A percentile compares a stretch with the other conserved stretches of the same genome.
These are phyloP conservation scores for Anhinga anhinga DNA, from an alignment of 2,113 vertebrate species.

Conservation along the genomic window DNA sequence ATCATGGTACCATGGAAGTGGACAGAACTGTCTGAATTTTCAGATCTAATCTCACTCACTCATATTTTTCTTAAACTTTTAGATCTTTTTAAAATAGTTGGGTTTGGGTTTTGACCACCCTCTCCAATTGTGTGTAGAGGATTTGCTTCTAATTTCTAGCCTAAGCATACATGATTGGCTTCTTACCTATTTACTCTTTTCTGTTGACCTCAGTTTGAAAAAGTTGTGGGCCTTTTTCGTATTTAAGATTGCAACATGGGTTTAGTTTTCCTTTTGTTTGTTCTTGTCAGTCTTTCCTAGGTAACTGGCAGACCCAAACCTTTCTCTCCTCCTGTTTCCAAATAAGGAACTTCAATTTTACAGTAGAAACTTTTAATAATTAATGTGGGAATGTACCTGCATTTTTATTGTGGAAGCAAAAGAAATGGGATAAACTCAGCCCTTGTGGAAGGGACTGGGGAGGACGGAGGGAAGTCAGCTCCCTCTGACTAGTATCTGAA, in stretches of 20 bases:
- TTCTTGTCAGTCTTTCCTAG: not conserved
- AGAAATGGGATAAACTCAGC: not conserved
- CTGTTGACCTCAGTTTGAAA: not conserved
- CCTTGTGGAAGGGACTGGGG: not conserved
- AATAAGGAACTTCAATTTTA: not conserved
- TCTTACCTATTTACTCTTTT: not conserved
- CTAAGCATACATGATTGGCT: not conserved
- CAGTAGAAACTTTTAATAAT: not conserved
- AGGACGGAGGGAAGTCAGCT: not conserved
- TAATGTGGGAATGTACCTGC: not conserved
- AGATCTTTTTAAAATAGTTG: not conserved
- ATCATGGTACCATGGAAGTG: not conserved
- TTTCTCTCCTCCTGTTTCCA: not conserved
- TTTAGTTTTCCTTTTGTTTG: not conserved
- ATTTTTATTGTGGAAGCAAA: not conserved
- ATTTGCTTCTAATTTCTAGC: not conserved
- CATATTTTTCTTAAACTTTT: not conserved
- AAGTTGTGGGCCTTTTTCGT: not conserved
- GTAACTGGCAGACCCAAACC: not conserved
- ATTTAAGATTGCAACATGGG: not conserved
- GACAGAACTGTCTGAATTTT: not conserved
- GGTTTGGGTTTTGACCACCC: not conserved
- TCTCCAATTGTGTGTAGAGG: not conserved
- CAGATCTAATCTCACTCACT: not conserved
- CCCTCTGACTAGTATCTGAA: not conserved